These are phyloP conservation scores for Nesometra sesokonis DNA, from an alignment of 35 echinoderm and acorn worm genomes.

Conservation along the genomic window DNA sequence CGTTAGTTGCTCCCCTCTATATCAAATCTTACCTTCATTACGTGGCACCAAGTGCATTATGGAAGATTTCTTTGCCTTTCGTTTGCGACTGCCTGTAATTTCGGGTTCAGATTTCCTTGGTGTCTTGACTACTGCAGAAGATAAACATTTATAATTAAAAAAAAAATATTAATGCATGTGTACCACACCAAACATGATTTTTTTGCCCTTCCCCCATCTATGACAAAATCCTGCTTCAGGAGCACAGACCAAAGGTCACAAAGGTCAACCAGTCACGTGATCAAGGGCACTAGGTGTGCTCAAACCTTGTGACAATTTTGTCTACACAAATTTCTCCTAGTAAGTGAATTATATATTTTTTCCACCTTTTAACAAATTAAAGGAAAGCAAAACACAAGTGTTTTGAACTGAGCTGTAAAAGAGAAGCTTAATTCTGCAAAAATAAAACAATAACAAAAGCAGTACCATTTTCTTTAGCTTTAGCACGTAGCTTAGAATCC, in stretches of 20 bases:
- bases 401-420: background rate
- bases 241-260: too few relatives aligned
- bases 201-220: too few relatives aligned
- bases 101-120: background rate
- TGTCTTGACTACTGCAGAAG: background rate
- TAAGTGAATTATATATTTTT: too few relatives aligned
- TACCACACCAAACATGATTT: too few relatives aligned
- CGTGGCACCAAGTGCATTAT: slow-evolving; percentile 37
- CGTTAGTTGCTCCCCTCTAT: background rate
- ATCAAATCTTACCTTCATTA: background rate
- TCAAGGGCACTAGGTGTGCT: too few relatives aligned
- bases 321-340: too few relatives aligned
- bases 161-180: too few relatives aligned
- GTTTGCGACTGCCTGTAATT: slow-evolving; percentile 36
- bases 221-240: too few relatives aligned
- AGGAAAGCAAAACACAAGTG: too few relatives aligned
- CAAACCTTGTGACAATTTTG: too few relatives aligned
- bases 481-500: background rate
- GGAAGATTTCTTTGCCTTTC: slow-evolving; percentile 47
- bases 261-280: too few relatives aligned
- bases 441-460: background rate
- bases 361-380: too few relatives aligned
- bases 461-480: slow-evolving; percentile 1
- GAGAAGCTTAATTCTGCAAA: background rate
- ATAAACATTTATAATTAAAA: background rate